These are phyloP conservation scores for Puntigrus tetrazona DNA, from an alignment of 2,113 vertebrate species.

Conservation along the genomic window DNA sequence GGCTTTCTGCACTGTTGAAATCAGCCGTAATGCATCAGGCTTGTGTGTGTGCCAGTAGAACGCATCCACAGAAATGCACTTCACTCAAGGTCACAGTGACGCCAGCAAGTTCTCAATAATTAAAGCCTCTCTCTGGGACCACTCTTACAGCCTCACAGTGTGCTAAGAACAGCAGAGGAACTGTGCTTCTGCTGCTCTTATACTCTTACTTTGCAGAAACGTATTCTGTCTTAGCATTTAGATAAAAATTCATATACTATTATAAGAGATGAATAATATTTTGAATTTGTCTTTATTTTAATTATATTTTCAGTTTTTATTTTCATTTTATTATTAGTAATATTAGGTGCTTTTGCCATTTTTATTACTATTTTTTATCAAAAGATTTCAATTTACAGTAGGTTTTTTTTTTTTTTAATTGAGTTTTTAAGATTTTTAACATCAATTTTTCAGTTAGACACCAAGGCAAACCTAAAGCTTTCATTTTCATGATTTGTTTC, in stretches of 20 bases:
- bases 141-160: background rate
- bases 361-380: background rate
- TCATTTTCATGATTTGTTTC: too few species aligned
- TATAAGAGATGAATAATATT: background rate
- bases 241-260: background rate
- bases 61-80: slow-evolving; percentile 28
- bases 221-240: too few species aligned
- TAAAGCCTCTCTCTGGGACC: slow-evolving; percentile 38
- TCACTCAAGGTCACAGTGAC: slow-evolving; percentile 62
- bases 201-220: background rate
- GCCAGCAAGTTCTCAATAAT: slow-evolving; percentile 54
- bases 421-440: background rate
- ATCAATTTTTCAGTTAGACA: background rate
- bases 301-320: too few species aligned
- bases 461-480: too few species aligned
- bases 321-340: background rate
- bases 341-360: background rate
- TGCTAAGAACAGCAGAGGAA: background rate
- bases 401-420: background rate
- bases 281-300: background rate
- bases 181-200: background rate
- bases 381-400: too few species aligned
- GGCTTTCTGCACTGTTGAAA: background rate
- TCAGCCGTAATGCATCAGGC: background rate
- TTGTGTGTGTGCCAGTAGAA: background rate